These are phyloP conservation scores for Ciconia boyciana DNA, from an alignment of 2,113 vertebrate genomes.

Conservation along the genomic window DNA sequence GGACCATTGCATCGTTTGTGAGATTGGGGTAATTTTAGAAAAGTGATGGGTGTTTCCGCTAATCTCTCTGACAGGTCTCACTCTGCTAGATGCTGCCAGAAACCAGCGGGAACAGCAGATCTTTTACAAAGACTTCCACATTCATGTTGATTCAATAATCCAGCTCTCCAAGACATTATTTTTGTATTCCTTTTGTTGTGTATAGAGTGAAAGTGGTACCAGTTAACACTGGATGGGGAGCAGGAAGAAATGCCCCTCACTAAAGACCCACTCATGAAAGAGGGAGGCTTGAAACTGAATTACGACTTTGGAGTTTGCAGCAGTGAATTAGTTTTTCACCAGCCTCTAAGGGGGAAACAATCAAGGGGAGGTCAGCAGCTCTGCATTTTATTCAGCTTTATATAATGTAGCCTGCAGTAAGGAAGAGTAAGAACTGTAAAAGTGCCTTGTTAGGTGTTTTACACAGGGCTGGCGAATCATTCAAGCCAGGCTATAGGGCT, in stretches of 20 bases:
- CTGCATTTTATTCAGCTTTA: neutral
- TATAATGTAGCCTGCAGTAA: neutral
- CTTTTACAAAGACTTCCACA: neutral
- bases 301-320: neutral
- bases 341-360: neutral
- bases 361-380: neutral
- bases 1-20: neutral
- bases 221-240: neutral
- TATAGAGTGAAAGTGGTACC: neutral
- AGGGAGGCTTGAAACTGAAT: neutral
- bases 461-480: neutral
- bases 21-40: neutral
- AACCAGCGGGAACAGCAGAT: neutral
- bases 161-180: neutral
- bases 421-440: neutral
- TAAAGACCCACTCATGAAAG: neutral
- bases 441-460: neutral
- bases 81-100: neutral
- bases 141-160: neutral
- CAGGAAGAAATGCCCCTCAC: neutral
- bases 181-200: neutral
- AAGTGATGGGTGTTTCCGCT: neutral
- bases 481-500: neutral
- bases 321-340: neutral
- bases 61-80: neutral